Evolutionary conservation across 2,113 vertebrate genomes (phyloP).

Genomic region (Brachyhypopomus occidentalis): DNA sequence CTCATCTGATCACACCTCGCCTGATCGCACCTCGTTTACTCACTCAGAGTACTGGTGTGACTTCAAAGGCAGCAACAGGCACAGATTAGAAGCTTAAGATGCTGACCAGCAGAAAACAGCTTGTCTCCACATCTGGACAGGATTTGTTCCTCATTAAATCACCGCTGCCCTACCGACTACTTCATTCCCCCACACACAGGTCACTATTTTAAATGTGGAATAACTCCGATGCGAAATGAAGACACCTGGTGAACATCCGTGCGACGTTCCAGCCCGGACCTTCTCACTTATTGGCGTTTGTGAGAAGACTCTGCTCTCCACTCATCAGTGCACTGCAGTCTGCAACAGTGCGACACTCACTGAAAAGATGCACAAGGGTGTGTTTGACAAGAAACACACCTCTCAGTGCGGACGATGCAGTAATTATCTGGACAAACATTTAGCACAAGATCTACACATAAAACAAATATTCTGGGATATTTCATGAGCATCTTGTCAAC

Average conservation of each 20-base stretch:
- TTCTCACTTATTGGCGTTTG: neutral
- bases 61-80: slow-evolving; percentile 60
- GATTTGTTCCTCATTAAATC: slow-evolving; percentile 51
- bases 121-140: slow-evolving; percentile 59
- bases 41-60: slow-evolving; percentile 40
- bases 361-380: neutral
- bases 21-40: slow-evolving; percentile 50
- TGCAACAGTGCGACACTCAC: neutral
- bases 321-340: neutral
- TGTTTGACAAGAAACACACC: neutral
- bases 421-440: slow-evolving; percentile 55
- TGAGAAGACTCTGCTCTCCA: neutral
- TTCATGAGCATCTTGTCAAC: slow-evolving; percentile 70
- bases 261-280: neutral
- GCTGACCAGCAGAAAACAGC: slow-evolving; percentile 76
- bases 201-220: slow-evolving; percentile 18
- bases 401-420: slow-evolving; percentile 22
- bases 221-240: slow-evolving; percentile 21
- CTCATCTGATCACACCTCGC: neutral
- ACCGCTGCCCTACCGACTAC: slow-evolving; percentile 60
- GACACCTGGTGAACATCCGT: neutral
- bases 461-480: slow-evolving; percentile 74
- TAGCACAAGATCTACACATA: slow-evolving; percentile 67
- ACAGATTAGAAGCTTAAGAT: slow-evolving; percentile 66
- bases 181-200: slow-evolving; percentile 35